Percentiles rank a stretch among this genome's conserved stretches.
These are phyloP conservation scores for Sceloporus undulatus DNA, from an alignment of 2,113 vertebrate genomes.

Conservation along the genomic window DNA sequence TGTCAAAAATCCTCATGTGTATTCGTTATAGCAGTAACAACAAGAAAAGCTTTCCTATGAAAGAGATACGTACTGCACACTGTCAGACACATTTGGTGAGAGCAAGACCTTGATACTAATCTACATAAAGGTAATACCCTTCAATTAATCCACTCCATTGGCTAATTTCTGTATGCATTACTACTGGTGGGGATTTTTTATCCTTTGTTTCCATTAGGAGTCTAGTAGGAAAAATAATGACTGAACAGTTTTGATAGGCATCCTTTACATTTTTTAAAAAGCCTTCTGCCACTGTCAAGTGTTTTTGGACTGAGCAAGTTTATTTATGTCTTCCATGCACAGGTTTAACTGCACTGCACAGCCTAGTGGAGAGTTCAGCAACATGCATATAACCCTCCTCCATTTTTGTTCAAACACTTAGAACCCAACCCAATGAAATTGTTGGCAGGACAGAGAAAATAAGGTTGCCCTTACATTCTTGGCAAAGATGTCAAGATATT, in stretches of 20 bases:
- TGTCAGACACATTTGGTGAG: background rate
- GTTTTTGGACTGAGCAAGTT: constrained; percentile 3
- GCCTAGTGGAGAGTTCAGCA: background rate
- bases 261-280: background rate
- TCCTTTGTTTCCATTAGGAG: too few species aligned
- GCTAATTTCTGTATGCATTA: background rate
- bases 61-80: constrained; percentile 6
- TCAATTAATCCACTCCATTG: background rate
- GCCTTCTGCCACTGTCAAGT: background rate
- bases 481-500: too few species aligned
- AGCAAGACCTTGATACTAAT: background rate
- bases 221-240: background rate
- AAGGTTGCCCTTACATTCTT: too few species aligned
- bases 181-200: background rate
- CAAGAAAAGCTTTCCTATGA: constrained; percentile 12
- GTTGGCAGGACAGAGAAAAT: too few species aligned
- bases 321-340: background rate
- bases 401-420: too few species aligned
- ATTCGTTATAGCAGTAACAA: constrained; percentile 36
- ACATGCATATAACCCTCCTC: background rate
- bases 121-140: constrained; percentile 5
- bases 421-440: too few species aligned
- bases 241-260: background rate
- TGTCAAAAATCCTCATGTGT: constrained; percentile 19
- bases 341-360: background rate